phyloP scores from a whole-genome alignment of 1,140 invertebrate genomes.

The Eueides isabella region DNA sequence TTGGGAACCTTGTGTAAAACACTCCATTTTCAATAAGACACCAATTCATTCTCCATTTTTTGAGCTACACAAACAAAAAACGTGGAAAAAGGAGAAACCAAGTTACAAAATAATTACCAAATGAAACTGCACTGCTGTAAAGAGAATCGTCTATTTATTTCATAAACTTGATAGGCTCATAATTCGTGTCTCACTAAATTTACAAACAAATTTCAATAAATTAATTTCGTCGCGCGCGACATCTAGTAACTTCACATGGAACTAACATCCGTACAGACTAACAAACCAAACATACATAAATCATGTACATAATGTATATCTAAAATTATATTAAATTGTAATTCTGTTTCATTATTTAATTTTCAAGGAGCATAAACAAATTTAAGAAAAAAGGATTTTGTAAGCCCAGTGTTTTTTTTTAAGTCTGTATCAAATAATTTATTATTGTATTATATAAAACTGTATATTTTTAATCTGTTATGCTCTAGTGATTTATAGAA shows the following conservation, averaged over 20 bases:
- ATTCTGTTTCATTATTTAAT: background rate
- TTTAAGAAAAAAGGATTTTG: background rate
- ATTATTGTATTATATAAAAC: background rate
- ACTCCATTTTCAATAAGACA: too few relatives aligned
- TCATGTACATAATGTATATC: background rate
- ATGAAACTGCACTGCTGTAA: slow-evolving; percentile 54
- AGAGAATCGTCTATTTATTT: slow-evolving; percentile 74
- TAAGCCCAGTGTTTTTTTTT: background rate
- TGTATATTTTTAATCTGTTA: slow-evolving; percentile 7
- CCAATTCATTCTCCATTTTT: too few relatives aligned
- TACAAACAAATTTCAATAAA: slow-evolving; percentile 63
- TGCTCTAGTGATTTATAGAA: background rate
- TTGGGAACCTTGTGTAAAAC: too few relatives aligned
- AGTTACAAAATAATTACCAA: slow-evolving; percentile 26
- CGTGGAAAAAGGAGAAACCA: too few relatives aligned
- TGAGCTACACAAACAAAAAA: too few relatives aligned
- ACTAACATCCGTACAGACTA: slow-evolving; percentile 36
- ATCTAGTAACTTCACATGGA: slow-evolving; percentile 49
- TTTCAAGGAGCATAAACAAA: background rate
- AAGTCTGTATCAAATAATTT: background rate
- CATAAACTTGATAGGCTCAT: slow-evolving; percentile 72
- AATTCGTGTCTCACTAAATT: slow-evolving; percentile 67
- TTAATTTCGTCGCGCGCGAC: slow-evolving; percentile 47
- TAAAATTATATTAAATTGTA: background rate
- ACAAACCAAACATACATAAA: slow-evolving; percentile 19